Evolutionary conservation across 2,888 invertebrate genomes (phyloP).

Genomic region (Lissonota sp.): DNA sequence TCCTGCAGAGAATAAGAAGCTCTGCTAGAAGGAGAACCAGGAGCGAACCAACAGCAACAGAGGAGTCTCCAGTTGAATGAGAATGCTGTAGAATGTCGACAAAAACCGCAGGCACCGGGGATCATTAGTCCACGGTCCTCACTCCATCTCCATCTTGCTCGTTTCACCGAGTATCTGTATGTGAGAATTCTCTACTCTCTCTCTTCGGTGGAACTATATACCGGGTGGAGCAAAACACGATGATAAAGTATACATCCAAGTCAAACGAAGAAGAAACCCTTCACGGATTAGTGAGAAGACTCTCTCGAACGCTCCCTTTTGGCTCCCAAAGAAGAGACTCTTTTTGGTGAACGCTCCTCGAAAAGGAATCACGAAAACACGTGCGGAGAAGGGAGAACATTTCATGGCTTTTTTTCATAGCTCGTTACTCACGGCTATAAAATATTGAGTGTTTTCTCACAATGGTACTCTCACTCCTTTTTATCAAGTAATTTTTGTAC

Average conservation of each 20-base stretch:
- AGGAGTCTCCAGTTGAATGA: slow-evolving; percentile 78
- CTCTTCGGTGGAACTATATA: slow-evolving; percentile 68
- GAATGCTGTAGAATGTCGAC: slow-evolving; percentile 84
- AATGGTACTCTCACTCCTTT: no score
- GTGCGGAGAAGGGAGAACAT: no score
- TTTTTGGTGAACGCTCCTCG: not conserved
- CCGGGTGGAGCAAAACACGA: slow-evolving; percentile 75
- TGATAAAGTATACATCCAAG: slow-evolving; percentile 9
- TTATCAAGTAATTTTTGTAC: no score
- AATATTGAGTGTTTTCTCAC: no score
- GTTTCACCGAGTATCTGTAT: no score
- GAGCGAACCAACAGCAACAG: slow-evolving; percentile 37
- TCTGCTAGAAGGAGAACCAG: slow-evolving; percentile 25
- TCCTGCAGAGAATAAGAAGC: not conserved
- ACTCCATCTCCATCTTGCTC: slow-evolving; percentile 40
- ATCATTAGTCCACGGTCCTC: slow-evolving; percentile 82
- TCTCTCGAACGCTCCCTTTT: slow-evolving; percentile 18
- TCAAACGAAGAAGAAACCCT: slow-evolving; percentile 8
- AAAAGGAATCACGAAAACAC: slow-evolving; percentile 16
- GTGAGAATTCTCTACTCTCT: no score
- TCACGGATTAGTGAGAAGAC: not conserved
- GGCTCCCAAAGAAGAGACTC: not conserved
- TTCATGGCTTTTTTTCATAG: no score
- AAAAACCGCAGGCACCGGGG: slow-evolving; percentile 82
- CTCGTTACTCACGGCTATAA: no score